A percentile compares a stretch with the other conserved stretches of the same genome.
Conservation (phyloP, 2,888 invertebrate species). For the Myopa tessellatipennis region DNA sequence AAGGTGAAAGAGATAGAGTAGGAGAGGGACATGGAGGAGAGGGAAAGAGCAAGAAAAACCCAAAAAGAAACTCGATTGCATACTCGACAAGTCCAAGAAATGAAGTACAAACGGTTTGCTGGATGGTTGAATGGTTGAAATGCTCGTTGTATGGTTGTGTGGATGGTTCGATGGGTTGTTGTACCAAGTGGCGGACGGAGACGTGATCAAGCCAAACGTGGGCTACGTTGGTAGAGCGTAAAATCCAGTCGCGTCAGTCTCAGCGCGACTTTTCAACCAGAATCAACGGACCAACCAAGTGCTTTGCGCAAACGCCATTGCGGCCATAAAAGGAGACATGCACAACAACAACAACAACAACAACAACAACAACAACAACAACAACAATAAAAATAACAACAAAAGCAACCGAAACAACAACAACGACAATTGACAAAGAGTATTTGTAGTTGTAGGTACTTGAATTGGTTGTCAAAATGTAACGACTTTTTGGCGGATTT, state of each 20-base stretch:
- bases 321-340: background rate
- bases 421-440: background rate
- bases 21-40: background rate
- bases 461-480: background rate
- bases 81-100: background rate
- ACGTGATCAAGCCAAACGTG: slow-evolving; percentile 32
- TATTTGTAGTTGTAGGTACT: background rate
- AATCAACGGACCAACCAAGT: background rate
- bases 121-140: slow-evolving; percentile 18
- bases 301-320: slow-evolving; percentile 18
- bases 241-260: slow-evolving; percentile 39
- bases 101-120: background rate
- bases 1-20: background rate
- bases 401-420: background rate
- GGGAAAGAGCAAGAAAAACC: background rate
- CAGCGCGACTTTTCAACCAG: slow-evolving; percentile 29
- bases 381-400: background rate
- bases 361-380: background rate
- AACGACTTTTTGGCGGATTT: slow-evolving; percentile 39
- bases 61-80: background rate
- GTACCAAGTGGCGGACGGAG: background rate
- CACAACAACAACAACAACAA: background rate
- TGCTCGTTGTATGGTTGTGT: no score
- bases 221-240: slow-evolving; percentile 20
- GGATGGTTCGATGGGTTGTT: background rate